These are phyloP conservation scores for Gavia stellata DNA, from an alignment of 2,113 vertebrate species.

Conservation along the genomic window DNA sequence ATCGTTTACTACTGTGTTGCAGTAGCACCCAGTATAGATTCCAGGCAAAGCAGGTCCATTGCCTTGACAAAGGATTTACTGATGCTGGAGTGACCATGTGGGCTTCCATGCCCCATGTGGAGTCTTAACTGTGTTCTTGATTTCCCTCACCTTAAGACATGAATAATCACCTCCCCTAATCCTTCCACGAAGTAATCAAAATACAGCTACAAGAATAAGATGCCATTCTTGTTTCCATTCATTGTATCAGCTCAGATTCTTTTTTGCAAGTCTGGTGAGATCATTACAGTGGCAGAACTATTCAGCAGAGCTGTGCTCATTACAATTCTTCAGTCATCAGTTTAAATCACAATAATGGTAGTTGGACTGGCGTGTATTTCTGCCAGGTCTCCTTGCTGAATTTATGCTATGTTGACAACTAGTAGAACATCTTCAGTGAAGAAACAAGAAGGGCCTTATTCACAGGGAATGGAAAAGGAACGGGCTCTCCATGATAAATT, in stretches of 20 bases:
- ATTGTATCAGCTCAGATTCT: background rate
- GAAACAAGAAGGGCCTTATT: background rate
- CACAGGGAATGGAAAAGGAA: background rate
- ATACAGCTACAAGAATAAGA: background rate
- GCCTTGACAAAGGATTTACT: background rate
- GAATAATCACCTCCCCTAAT: background rate
- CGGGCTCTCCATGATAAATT: background rate
- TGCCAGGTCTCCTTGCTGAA: background rate
- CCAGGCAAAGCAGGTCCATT: background rate
- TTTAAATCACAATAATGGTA: background rate
- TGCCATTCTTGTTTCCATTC: background rate
- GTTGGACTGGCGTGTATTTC: background rate
- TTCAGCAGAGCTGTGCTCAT: background rate
- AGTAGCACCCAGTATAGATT: background rate
- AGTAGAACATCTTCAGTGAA: background rate
- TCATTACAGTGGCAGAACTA: background rate
- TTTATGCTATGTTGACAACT: background rate
- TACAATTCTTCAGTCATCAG: background rate
- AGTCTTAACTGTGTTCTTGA: background rate
- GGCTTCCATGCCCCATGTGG: background rate
- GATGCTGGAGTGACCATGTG: background rate
- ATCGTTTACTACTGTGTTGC: background rate
- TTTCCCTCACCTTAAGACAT: background rate
- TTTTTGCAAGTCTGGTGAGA: background rate
- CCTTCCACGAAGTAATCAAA: background rate